phyloP scores from a whole-genome alignment of 2,113 vertebrate genomes.

The Octodon degus region DNA sequence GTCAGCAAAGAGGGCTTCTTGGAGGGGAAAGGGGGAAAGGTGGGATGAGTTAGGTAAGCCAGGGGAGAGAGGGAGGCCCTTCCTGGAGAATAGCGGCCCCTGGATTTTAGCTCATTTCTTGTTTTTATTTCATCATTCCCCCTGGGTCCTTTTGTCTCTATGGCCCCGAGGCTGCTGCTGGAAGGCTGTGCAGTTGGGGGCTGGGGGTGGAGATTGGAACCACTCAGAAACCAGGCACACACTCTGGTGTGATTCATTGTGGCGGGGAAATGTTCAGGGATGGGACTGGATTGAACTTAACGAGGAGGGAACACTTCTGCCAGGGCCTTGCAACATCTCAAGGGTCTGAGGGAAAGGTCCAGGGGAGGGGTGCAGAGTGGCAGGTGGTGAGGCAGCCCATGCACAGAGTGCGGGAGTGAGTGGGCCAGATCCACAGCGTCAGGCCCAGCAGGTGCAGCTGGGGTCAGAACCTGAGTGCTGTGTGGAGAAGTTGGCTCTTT shows the following conservation, averaged over 20 bases:
- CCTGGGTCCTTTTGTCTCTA: not conserved
- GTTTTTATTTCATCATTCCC: slow-evolving; percentile 5
- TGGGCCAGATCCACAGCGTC: too few species aligned
- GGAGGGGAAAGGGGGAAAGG: not conserved
- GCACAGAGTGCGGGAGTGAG: fast-evolving
- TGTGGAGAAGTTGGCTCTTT: not conserved
- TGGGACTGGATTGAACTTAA: fast-evolving
- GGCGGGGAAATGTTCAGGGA: not conserved
- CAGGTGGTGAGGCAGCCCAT: not conserved
- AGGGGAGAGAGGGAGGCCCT: not conserved
- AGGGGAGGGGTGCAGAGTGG: not conserved
- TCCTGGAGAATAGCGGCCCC: not conserved
- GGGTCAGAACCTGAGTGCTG: not conserved
- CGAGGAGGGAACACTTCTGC: not conserved
- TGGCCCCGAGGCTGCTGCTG: not conserved
- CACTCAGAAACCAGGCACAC: not conserved
- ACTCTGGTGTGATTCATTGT: not conserved
- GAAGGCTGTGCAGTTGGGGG: not conserved
- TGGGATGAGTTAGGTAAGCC: not conserved
- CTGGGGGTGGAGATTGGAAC: not conserved
- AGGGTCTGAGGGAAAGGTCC: not conserved
- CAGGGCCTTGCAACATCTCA: not conserved
- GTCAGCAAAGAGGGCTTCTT: slow-evolving; percentile 7
- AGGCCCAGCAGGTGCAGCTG: not conserved
- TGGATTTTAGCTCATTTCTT: not conserved